Base-by-base conservation (phyloP, 2,113 vertebrate species). In the Prionailurus bengalensis region DNA sequence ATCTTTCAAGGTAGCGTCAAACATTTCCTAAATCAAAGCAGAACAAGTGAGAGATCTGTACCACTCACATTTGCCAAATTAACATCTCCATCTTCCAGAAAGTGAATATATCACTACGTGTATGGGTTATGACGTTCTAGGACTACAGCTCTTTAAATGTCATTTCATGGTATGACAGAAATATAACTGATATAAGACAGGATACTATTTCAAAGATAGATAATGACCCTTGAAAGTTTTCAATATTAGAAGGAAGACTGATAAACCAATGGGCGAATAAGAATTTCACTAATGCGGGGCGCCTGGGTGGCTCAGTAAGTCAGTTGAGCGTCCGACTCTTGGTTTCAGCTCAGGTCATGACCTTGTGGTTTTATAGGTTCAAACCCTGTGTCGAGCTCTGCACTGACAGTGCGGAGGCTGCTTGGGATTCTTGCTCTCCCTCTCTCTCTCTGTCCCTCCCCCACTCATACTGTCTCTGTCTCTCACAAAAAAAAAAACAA, bases 1-100 rank as follows among this genome's bases (percentile, higher is more conserved):
- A 74, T 99, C 99, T 95, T 99, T 99, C 80, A 99, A 98, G 71
- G 99, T 99, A 11, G 99, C 99, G 65, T 99, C 99, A 97, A 99
- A 99, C 99, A 99, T 99, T 98, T 99, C 99, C 99, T 99, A 93
- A 97, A 63, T 7, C 14, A 92, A 97, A 36, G 33, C 65, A 78
- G 2, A 86, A 95, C 15, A 90, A 68, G 17, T 94, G 21, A 92
- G 31, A 68, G 42, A 71, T 17, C 1, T 58, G 16, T n/a, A 65
- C n/a, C 55, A 25, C 71, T 19, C 33, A 68, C 39, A 58, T 55
- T 36, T 82, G 48, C 17, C 48, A 33, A 33, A n/a, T 83, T 39
- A 84, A 31, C 29, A 91, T 39, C 9, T 73, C 45, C 25, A 33
- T 14, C 78, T 65, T 25, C 65, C 13, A 70, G 70, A 39, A 78